phyloP scores from a whole-genome alignment of 2,888 invertebrate species.

The Drosophila anomalipes region DNA sequence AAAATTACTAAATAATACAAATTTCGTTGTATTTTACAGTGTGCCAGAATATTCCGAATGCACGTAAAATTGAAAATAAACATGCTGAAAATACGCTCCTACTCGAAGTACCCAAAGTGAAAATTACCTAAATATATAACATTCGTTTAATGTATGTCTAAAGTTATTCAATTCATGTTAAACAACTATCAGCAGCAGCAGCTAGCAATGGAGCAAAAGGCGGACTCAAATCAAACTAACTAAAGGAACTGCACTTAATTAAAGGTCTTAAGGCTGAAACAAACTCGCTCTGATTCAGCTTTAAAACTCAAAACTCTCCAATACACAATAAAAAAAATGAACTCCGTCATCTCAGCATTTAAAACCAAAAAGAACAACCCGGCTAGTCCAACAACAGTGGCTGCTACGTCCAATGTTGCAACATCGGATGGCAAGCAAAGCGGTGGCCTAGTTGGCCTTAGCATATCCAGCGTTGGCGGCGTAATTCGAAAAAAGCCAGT shows the following conservation, averaged over 20 bases:
- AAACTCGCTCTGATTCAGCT: slow-evolving; percentile 7
- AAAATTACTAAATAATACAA: slow-evolving; percentile 31
- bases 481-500: slow-evolving; percentile 72
- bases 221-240: slow-evolving; percentile 13
- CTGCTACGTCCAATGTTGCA: slow-evolving; percentile 19
- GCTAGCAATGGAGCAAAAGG: slow-evolving; percentile 45
- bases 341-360: slow-evolving; percentile 86
- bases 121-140: slow-evolving; percentile 38
- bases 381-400: slow-evolving; percentile 28
- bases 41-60: slow-evolving; percentile 19
- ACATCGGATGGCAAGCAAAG: slow-evolving; percentile 41
- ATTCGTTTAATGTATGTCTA: slow-evolving; percentile 21
- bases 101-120: slow-evolving; percentile 4
- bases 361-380: slow-evolving; percentile 82
- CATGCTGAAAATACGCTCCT: slow-evolving; percentile 8
- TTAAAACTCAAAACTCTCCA: slow-evolving; percentile 8
- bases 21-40: slow-evolving; percentile 37
- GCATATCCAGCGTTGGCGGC: slow-evolving; percentile 55
- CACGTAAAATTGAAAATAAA: slow-evolving; percentile 16
- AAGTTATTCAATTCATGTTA: slow-evolving; percentile 22
- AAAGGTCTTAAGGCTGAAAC: slow-evolving; percentile 8
- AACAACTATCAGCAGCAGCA: slow-evolving; percentile 19
- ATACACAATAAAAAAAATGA: slow-evolving; percentile 75
- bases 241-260: slow-evolving; percentile 6
- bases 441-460: slow-evolving; percentile 39